A percentile compares a stretch with the other conserved stretches of the same genome.
phyloP scores from a whole-genome alignment of 2,888 invertebrate genomes.

The Harpagoxenus sublaevis region DNA sequence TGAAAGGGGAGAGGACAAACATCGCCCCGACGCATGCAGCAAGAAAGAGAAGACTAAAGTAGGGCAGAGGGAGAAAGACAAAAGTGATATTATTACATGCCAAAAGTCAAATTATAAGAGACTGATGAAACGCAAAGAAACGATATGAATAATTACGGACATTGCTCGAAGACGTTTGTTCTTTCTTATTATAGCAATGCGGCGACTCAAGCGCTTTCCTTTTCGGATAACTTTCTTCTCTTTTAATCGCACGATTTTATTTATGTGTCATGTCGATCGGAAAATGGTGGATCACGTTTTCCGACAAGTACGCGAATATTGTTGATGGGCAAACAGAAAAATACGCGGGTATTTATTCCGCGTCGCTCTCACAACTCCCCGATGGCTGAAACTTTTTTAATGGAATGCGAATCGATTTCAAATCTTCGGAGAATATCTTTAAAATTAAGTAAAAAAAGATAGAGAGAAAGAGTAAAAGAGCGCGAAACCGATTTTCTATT shows the following conservation, averaged over 20 bases:
- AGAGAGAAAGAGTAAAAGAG: background rate
- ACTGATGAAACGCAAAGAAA: constrained; percentile 5
- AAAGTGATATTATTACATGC: constrained; percentile 11
- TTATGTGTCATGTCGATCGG: background rate
- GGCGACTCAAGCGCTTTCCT: background rate
- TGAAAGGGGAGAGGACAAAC: constrained; percentile 41
- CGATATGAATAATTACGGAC: background rate
- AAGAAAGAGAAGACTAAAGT: background rate
- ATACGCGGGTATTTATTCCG: constrained; percentile 1
- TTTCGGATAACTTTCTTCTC: background rate
- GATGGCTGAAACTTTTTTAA: constrained; percentile 34
- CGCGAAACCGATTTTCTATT: background rate
- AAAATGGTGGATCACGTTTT: constrained; percentile 36
- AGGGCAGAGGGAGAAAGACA: background rate
- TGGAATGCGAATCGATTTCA: constrained; percentile 19
- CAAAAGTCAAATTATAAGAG: background rate
- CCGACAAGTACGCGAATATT: background rate
- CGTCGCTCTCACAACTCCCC: background rate
- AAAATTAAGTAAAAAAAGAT: background rate
- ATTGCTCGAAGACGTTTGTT: background rate
- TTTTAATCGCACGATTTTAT: constrained; percentile 11
- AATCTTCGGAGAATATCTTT: background rate
- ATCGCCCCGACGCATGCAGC: background rate
- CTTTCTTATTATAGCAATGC: background rate
- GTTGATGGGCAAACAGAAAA: constrained; percentile 24